Percentiles rank a stretch among this genome's conserved stretches.
phyloP scores from a whole-genome alignment of 30 jellyfish, hydroid and myxozoan species.

The Haliclystus octoradiatus region DNA sequence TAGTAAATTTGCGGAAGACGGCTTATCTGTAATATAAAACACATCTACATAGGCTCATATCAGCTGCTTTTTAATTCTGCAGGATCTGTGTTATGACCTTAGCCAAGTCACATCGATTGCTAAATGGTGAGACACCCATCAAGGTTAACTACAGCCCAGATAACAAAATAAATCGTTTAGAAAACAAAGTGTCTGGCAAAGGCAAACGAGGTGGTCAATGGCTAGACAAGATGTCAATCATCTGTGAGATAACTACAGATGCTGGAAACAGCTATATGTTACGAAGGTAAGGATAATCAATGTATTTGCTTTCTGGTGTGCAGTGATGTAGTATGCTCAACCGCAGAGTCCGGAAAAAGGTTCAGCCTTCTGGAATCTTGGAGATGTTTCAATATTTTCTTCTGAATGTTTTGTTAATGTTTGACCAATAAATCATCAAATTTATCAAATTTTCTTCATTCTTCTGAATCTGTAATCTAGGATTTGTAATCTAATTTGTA shows the following conservation, averaged over 20 bases:
- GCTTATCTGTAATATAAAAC: too few relatives aligned
- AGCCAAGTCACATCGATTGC: slow-evolving; percentile 44
- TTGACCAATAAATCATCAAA: too few relatives aligned
- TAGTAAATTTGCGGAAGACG: too few relatives aligned
- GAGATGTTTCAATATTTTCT: too few relatives aligned
- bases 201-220: slow-evolving; percentile 53
- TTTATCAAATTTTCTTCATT: too few relatives aligned
- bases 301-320: too few relatives aligned
- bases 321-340: too few relatives aligned
- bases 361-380: too few relatives aligned
- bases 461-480: too few relatives aligned
- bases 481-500: too few relatives aligned
- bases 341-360: too few relatives aligned
- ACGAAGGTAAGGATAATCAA: slow-evolving; percentile 36
- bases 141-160: slow-evolving; percentile 27
- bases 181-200: slow-evolving; percentile 56
- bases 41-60: not conserved
- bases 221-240: slow-evolving; percentile 27
- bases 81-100: slow-evolving; percentile 37
- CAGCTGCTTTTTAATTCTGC: not conserved
- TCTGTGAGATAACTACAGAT: slow-evolving; percentile 38
- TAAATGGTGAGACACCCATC: slow-evolving; percentile 2
- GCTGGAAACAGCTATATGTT: slow-evolving; percentile 27
- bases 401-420: too few relatives aligned
- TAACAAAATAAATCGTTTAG: slow-evolving; percentile 23